Evolutionary conservation across 2,888 invertebrate genomes (phyloP), one percentile per base, ranked within the genome.

Genomic region (Digitonthophagus gazella): DNA sequence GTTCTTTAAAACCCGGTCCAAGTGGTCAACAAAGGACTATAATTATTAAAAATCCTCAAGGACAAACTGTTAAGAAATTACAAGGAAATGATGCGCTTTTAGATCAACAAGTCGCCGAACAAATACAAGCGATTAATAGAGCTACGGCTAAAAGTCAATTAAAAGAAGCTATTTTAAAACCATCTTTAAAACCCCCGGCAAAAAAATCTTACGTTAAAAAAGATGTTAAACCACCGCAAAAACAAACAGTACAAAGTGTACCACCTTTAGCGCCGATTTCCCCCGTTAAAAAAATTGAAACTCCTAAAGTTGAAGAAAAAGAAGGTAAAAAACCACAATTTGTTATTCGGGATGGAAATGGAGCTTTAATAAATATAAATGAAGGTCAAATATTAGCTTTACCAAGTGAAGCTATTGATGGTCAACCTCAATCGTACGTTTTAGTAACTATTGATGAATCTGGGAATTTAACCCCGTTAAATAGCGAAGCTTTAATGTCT

Each of bases 361-460:
- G 83, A 57, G 82, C 82, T 73, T 81, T 82, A 74, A 83, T 83
- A 0, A 82, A 82, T 3, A 81, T 87, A 28, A 83, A 85, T 1
- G 89, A 90, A 77, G 87, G 89, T 0, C 90, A 90, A 78, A 85
- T 91, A 75, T 84, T 91, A 78, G 91, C 91, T 11, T 85, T 93
- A 58, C 91, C 91, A 16, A 91, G 91, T 15, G 91, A 91, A 75
- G 89, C 89, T 74, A 87, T 89, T 70, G 91, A 91, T 66, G 91
- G 92, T 3, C 89, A 91, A 19, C 87, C 89, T 0, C 91, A 91
- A 70, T 89, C 90, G 0, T 92, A 91, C 78, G 90, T 91, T 79
- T 84, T 93, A 28, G 90, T 93, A 71, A 85, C 88, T 0, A 84
- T 91, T n/a, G 90, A 90, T 75, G 90, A 91, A 73, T 87, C 88